Conservation (phyloP, 2,888 invertebrate genomes). For the Eupithecia exiguata region DNA sequence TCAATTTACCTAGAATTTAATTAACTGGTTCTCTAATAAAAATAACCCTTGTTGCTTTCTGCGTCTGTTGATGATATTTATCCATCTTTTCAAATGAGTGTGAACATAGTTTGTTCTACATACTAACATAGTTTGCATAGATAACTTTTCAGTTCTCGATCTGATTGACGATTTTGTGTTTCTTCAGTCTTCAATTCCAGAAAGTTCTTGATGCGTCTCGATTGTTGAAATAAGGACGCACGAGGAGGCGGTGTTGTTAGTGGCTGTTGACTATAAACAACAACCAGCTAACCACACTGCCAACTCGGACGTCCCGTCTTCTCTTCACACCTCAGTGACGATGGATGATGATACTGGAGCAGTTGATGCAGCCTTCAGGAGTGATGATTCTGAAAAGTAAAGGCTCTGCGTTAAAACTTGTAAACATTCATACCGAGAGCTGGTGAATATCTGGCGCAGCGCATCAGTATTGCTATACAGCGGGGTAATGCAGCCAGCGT, state of each 20-base stretch:
- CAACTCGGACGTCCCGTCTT: constrained; percentile 87
- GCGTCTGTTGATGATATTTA: background rate
- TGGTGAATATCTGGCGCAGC: background rate
- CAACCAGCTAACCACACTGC: constrained; percentile 99
- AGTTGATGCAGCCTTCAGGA: background rate
- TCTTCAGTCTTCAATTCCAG: constrained; percentile 16
- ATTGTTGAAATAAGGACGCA: constrained; percentile 74
- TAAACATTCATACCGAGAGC: background rate
- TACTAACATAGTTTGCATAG: no score
- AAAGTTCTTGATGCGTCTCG: background rate
- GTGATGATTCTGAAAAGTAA: background rate
- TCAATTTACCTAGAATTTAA: no score
- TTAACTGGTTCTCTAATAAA: background rate
- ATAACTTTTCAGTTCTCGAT: no score
- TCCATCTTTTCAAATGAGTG: background rate
- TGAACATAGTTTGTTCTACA: no score
- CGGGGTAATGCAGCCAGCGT: background rate
- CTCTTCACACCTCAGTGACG: constrained; percentile 32
- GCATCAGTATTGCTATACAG: background rate
- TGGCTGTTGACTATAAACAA: constrained; percentile 92
- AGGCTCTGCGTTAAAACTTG: background rate
- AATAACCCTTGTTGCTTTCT: background rate
- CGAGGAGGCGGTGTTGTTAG: constrained; percentile 97
- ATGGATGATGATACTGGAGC: constrained; percentile 21
- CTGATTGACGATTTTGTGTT: no score